Evolutionary conservation across 2,888 invertebrate species (phyloP).

Genomic region (Epiperipatus broadwayi): DNA sequence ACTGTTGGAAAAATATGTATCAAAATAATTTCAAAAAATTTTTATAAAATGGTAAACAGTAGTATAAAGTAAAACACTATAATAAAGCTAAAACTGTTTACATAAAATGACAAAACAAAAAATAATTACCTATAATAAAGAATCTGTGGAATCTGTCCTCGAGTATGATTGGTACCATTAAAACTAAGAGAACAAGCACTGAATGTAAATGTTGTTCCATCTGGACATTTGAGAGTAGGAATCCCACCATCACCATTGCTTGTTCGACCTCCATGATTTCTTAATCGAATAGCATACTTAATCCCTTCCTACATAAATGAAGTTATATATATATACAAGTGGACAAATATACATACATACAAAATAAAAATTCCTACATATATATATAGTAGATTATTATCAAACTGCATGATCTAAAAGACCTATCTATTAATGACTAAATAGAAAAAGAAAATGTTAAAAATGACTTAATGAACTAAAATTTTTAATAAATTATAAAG

Average conservation of each 20-base stretch:
- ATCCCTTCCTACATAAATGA: slow-evolving; percentile 46
- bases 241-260: slow-evolving; percentile 85
- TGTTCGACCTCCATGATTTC: slow-evolving; percentile 76
- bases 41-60: background rate
- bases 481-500: too few relatives aligned
- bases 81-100: too few relatives aligned
- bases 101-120: slow-evolving; percentile 1
- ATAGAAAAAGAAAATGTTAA: too few relatives aligned
- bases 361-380: too few relatives aligned
- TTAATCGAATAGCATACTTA: slow-evolving; percentile 67
- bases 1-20: slow-evolving; percentile 23
- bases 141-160: slow-evolving; percentile 84
- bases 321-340: background rate
- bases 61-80: slow-evolving; percentile 5
- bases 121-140: slow-evolving; percentile 55
- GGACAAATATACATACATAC: too few relatives aligned
- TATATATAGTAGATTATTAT: too few relatives aligned
- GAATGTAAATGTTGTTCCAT: slow-evolving; percentile 75
- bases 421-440: too few relatives aligned
- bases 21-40: slow-evolving; percentile 7
- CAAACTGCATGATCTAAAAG: too few relatives aligned
- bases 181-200: slow-evolving; percentile 77
- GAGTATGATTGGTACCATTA: slow-evolving; percentile 82
- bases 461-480: too few relatives aligned
- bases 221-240: slow-evolving; percentile 68